Percentiles rank a stretch among this genome's conserved stretches.
Evolutionary conservation across 2,113 vertebrate species (phyloP).

Genomic region (Oreochromis tanganicae): DNA sequence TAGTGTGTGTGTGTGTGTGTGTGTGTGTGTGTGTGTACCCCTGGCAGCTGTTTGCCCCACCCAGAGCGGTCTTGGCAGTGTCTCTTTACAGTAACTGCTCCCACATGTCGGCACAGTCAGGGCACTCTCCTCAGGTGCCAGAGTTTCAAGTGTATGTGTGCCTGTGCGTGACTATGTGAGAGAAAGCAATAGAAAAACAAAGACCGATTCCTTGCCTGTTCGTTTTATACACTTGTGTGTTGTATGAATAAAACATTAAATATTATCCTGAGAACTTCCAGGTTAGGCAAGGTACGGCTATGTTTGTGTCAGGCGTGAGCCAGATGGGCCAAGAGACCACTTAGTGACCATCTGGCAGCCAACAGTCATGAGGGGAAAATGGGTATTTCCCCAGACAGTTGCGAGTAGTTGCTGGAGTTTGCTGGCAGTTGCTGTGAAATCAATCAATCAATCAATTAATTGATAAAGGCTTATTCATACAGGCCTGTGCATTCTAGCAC

Average conservation of each 20-base stretch:
- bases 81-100: conserved; percentile 52
- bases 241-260: not conserved
- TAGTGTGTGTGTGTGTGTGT: not conserved
- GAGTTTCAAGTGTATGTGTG: conserved; percentile 9
- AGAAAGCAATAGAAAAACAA: not conserved
- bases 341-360: not conserved
- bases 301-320: not conserved
- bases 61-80: conserved; percentile 44
- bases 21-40: not conserved
- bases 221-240: not conserved
- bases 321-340: not conserved
- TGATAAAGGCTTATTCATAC: not conserved
- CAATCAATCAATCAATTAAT: not conserved
- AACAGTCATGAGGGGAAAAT: not conserved
- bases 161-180: not conserved
- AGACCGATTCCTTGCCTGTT: not conserved
- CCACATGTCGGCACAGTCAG: conserved; percentile 49
- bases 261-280: not conserved
- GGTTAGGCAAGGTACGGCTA: not conserved
- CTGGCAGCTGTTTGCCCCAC: conserved; percentile 39
- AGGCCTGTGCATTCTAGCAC: not conserved
- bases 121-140: conserved; percentile 31
- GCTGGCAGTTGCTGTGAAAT: not conserved
- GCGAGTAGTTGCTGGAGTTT: not conserved
- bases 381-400: not conserved